A percentile compares a stretch with the other conserved stretches of the same genome.
These are phyloP conservation scores for Cactoblastis cactorum DNA, from an alignment of 2,888 invertebrate genomes.

Conservation along the genomic window DNA sequence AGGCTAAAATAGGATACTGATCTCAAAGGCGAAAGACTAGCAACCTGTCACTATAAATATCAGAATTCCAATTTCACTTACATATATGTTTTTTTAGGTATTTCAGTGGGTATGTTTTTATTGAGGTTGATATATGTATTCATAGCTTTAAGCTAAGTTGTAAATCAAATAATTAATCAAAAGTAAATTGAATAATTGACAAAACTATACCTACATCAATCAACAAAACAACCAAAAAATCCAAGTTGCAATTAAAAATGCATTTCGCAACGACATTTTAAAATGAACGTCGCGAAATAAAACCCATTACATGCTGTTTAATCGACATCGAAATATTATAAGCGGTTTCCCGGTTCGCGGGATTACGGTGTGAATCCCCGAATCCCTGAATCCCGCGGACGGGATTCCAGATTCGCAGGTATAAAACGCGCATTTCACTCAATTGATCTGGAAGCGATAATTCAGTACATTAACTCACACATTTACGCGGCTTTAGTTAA, in stretches of 20 bases:
- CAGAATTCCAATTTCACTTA: too few relatives aligned
- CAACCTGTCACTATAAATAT: too few relatives aligned
- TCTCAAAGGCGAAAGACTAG: too few relatives aligned
- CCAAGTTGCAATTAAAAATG: not conserved
- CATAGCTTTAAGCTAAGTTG: too few relatives aligned
- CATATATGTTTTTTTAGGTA: too few relatives aligned
- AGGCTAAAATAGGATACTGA: too few relatives aligned
- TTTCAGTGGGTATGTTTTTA: too few relatives aligned
- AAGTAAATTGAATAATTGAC: too few relatives aligned
- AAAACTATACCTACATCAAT: too few relatives aligned
- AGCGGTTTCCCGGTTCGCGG: constrained; percentile 11
- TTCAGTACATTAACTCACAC: constrained; percentile 1
- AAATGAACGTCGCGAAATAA: constrained; percentile 1
- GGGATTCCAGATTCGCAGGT: constrained; percentile 1
- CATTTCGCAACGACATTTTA: not conserved
- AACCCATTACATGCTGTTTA: constrained; percentile 8
- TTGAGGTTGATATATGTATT: too few relatives aligned
- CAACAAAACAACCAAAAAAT: not conserved
- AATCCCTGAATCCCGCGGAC: not conserved
- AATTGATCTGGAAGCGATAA: constrained; percentile 10
- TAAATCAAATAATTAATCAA: too few relatives aligned
- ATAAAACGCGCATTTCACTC: constrained; percentile 10
- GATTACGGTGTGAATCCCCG: constrained; percentile 7
- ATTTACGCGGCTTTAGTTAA: not conserved
- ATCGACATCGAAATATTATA: constrained; percentile 14